phyloP scores from a whole-genome alignment of 2,797 vertebrate genomes.

The Margarornis squamiger region DNA sequence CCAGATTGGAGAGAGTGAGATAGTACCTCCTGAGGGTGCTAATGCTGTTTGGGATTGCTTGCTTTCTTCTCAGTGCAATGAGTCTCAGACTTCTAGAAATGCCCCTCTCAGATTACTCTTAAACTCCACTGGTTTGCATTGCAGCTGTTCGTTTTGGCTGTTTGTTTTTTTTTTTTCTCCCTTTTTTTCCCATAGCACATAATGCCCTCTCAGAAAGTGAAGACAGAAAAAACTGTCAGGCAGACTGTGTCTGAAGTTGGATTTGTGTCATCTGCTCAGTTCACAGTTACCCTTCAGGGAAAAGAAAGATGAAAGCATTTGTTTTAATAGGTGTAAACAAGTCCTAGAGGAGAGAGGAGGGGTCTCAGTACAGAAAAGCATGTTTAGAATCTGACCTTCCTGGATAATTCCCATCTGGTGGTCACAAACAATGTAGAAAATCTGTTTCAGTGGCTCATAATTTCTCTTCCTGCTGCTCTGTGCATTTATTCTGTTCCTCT shows the following conservation, averaged over 20 bases:
- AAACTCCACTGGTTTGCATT: not conserved
- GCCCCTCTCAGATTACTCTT: not conserved
- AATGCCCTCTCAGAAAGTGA: not conserved
- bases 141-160: not conserved
- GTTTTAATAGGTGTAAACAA: not conserved
- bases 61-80: not conserved
- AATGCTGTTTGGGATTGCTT: not conserved
- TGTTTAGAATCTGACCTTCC: not conserved
- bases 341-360: not conserved
- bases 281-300: not conserved
- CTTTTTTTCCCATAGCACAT: not conserved
- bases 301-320: not conserved
- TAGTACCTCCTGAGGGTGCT: not conserved
- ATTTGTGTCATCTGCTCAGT: not conserved
- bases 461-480: not conserved
- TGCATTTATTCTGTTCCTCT: conserved; percentile 6
- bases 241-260: not conserved
- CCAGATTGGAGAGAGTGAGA: not conserved
- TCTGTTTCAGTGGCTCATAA: not conserved
- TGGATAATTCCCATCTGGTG: not conserved
- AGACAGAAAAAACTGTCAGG: not conserved
- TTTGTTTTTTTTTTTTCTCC: not conserved
- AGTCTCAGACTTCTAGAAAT: not conserved
- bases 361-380: not conserved
- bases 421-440: not conserved